Percentiles rank a stretch among this genome's conserved stretches.
Conservation (phyloP, 2,888 invertebrate species). For the Leucania comma region DNA sequence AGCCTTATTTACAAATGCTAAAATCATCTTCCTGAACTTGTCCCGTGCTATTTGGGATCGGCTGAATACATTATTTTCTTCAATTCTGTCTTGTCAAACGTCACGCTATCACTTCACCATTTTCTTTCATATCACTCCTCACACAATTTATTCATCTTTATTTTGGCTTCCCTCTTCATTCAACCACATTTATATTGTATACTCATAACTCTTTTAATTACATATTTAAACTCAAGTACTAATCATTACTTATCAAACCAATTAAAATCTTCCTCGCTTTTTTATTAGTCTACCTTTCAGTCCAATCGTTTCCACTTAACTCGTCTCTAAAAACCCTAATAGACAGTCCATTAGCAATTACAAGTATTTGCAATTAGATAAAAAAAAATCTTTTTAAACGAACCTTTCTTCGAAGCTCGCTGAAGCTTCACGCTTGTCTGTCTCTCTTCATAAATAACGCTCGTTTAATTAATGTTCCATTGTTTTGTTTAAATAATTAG, state of each 20-base stretch:
- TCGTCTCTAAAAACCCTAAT: slow-evolving; percentile 29
- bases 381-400: slow-evolving; percentile 28
- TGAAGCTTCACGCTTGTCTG: slow-evolving; percentile 21
- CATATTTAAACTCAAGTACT: not conserved
- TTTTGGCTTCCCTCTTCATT: too few relatives aligned
- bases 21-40: not conserved
- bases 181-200: too few relatives aligned
- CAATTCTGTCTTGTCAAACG: too few relatives aligned
- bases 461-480: slow-evolving; percentile 24
- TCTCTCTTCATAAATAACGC: slow-evolving; percentile 24
- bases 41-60: too few relatives aligned
- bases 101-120: too few relatives aligned
- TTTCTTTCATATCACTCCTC: too few relatives aligned
- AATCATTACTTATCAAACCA: not conserved
- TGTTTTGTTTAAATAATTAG: slow-evolving; percentile 28
- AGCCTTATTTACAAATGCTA: slow-evolving; percentile 10
- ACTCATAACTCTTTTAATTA: too few relatives aligned
- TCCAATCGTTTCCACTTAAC: slow-evolving; percentile 21
- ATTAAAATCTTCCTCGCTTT: not conserved
- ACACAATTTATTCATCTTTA: too few relatives aligned
- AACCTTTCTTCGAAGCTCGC: slow-evolving; percentile 6
- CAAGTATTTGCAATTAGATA: slow-evolving; percentile 42
- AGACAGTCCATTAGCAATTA: slow-evolving; percentile 50
- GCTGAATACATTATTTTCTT: too few relatives aligned
- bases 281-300: slow-evolving; percentile 16